Conservation (phyloP, 2,888 invertebrate species). For the Diaperis boleti region DNA sequence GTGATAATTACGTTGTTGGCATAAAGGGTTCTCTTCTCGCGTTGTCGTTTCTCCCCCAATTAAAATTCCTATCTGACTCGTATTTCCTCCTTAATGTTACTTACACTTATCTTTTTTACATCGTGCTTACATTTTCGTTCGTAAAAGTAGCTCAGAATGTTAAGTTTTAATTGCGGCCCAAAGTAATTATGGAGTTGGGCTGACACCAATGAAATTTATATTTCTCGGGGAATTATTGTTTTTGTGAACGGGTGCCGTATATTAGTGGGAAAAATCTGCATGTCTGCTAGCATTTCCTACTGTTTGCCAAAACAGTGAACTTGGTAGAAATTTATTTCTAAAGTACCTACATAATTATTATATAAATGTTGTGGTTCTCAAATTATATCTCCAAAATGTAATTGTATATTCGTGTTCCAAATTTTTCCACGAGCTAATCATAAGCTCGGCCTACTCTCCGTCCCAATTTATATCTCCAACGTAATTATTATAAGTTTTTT, state of each 20-base stretch:
- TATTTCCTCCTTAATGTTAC: constrained; percentile 40
- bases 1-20: constrained; percentile 50
- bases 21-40: constrained; percentile 41
- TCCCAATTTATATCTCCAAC: too few species aligned
- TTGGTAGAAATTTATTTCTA: too few species aligned
- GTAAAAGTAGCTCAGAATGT: constrained; percentile 13
- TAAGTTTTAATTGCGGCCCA: constrained; percentile 21
- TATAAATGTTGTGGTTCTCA: too few species aligned
- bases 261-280: not conserved
- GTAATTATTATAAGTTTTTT: constrained; percentile 5
- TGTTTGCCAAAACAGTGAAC: too few species aligned
- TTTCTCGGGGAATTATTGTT: constrained; percentile 1
- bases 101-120: constrained; percentile 38
- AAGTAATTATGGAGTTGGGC: constrained; percentile 20
- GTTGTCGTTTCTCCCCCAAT: constrained; percentile 41
- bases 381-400: too few species aligned
- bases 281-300: too few species aligned
- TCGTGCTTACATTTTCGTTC: constrained; percentile 34
- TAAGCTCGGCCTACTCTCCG: too few species aligned
- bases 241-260: not conserved
- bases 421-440: too few species aligned
- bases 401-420: too few species aligned
- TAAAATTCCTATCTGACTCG: constrained; percentile 46
- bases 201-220: constrained; percentile 12
- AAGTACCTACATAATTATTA: too few species aligned